Evolutionary conservation across 2,113 vertebrate species (phyloP), one percentile per base, ranked within the genome.

Genomic region (Notiomystis cincta): DNA sequence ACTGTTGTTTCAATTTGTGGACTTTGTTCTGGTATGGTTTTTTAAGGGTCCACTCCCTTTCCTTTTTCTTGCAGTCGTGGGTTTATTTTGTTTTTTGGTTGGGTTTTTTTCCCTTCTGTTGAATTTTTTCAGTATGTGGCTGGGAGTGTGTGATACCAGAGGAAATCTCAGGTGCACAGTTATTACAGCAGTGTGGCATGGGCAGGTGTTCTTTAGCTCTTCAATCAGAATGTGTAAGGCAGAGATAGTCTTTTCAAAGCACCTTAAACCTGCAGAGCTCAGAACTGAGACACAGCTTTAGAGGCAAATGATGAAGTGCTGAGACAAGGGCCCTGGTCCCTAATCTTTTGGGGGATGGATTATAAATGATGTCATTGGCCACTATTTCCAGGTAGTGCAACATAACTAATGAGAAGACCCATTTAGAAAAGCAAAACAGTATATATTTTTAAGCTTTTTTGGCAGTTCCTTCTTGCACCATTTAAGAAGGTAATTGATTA

Each of bases 21-120:
- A 4, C 27, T 60, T 69, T 8, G 15, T 50, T 79, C 15, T 85
- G 47, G 13, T 70, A 31, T 5, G 78, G 11, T 8, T 40, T 77
- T 69, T 69, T 44, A 44, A 84, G 65, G 13, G 5, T 53, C 6
- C 2, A 1, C 9, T 23, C 88, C 7, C 5, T 66, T 93, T 22
- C 42, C 31, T 61, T 18, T 40, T 84, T 9, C 28, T 70, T 69
- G 42, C 10, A 57, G 14, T 58, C 87, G 10, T 54, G 35, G 13
- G 18, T 56, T 93, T 72, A 8, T 73, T 89, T 42, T 60, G 18
- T 11, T 51, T 10, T 37, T 40, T n/a, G 5, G 14, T n/a, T 51
- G 24, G 7, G 3, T 0, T 21, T 25, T 57, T 37, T 15, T 3
- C 9, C 11, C 30, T 69, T 64, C 5, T n/a, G 1, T 12, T 61